These are phyloP conservation scores for Hypocryptadius cinnamomeus DNA, from an alignment of 2,113 vertebrate species.

Conservation along the genomic window DNA sequence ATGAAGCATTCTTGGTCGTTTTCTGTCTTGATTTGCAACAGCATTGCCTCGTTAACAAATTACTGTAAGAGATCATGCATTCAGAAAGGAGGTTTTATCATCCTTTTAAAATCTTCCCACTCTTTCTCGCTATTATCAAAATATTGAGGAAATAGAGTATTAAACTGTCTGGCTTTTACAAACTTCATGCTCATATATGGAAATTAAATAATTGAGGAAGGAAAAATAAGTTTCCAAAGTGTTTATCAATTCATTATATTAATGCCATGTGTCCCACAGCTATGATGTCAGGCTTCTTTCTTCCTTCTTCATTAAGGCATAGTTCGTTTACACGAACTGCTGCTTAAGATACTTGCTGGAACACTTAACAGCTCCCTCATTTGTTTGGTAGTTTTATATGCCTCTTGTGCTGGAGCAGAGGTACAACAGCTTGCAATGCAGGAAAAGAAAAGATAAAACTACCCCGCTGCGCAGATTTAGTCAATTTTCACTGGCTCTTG, in stretches of 20 bases:
- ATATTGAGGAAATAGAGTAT: slow-evolving; percentile 12
- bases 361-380: slow-evolving; percentile 64
- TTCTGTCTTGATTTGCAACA: slow-evolving; percentile 41
- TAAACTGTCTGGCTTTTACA: background rate
- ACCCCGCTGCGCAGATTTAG: slow-evolving; percentile 71
- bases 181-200: background rate
- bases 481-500: slow-evolving; percentile 71
- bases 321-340: slow-evolving; percentile 55
- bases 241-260: slow-evolving; percentile 55
- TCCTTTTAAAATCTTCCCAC: slow-evolving; percentile 1
- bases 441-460: slow-evolving; percentile 68
- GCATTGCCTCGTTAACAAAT: slow-evolving; percentile 41
- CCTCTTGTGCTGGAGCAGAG: slow-evolving; percentile 67
- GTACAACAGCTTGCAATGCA: slow-evolving; percentile 70
- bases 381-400: slow-evolving; percentile 70
- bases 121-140: slow-evolving; percentile 20
- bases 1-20: background rate
- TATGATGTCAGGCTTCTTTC: slow-evolving; percentile 22
- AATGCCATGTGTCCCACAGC: slow-evolving; percentile 56
- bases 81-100: slow-evolving; percentile 9
- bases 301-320: slow-evolving; percentile 44
- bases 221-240: slow-evolving; percentile 38
- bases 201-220: slow-evolving; percentile 30
- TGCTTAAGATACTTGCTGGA: slow-evolving; percentile 66
- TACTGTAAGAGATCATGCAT: background rate